Conservation (phyloP, 35 echinoderm and acorn worm species). For the Stichopus chloronotus region DNA sequence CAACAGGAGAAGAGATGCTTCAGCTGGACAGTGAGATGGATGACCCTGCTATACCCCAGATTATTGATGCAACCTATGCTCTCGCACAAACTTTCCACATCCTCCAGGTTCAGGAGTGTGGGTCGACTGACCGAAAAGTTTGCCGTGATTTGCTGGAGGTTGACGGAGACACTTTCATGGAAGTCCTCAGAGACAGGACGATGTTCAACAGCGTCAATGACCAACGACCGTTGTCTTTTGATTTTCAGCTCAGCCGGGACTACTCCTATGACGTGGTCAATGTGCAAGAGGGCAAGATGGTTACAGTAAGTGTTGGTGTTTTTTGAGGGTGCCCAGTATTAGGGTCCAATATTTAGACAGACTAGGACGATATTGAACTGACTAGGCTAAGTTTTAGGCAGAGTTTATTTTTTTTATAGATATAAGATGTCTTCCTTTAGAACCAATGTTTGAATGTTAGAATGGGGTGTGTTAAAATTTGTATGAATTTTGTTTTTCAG, state of each 20-base stretch:
- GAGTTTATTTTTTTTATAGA: too few relatives aligned
- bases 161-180: constrained; percentile 14
- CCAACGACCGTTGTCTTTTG: neutral
- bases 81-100: neutral
- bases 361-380: too few relatives aligned
- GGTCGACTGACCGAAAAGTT: neutral
- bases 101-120: neutral
- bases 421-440: too few relatives aligned
- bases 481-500: neutral
- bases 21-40: neutral
- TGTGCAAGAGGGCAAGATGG: neutral
- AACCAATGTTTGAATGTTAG: too few relatives aligned
- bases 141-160: neutral
- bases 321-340: too few relatives aligned
- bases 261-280: constrained; percentile 8
- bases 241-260: neutral
- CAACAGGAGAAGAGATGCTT: neutral
- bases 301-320: neutral
- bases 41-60: neutral
- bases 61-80: constrained; percentile 23
- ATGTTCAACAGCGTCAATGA: constrained; percentile 12
- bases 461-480: neutral
- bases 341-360: too few relatives aligned
- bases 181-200: neutral
- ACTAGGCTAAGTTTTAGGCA: too few relatives aligned